Evolutionary conservation across 2,888 invertebrate genomes (phyloP), one percentile per base, ranked within the genome.

Genomic region (Rhamphomyia laevipes): DNA sequence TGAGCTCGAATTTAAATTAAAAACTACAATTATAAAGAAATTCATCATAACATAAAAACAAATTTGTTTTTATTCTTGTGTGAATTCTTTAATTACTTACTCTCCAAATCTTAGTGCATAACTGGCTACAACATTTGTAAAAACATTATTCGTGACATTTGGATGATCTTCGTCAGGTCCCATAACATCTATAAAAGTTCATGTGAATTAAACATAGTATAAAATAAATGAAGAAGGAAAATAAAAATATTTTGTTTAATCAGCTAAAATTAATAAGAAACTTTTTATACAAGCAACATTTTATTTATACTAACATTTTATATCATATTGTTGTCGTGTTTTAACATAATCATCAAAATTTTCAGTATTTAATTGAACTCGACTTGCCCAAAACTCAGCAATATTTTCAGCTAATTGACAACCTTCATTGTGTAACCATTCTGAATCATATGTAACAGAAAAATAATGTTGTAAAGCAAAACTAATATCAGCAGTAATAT

Each of bases 151-250:
- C 17, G 72, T 73, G 2, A 79, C 67, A 56, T 77, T 74, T 21
- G 60, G 66, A 58, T 78, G 78, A 59, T 78, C 77, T 68, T 80
- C 80, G 54, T 79, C 79, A 1, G 79, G 80, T 1, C 80, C 79
- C 78, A 79, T 79, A 5, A 80, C 75, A 64, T 73, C 75, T 77
- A 57, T 40, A 62, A 38, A 43, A 18, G 35, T 31, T 15, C 21
- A 30, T 15, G 27, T 27, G 23, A 27, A 27, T 27, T 27, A n/a
- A n/a, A n/a, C n/a, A n/a, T n/a, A n/a, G n/a, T n/a, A 27, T 27
- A 21, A 21, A 30, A 27, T 27, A 2, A n/a, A 40, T 31, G 2
- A 18, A 37, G 12, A 40, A 42, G n/a, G 11, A 30, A 46, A 4
- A 21, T 4, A 3, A 45, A 12, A 40, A 17, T 46, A 18, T 10